Conservation (phyloP, 2,113 vertebrate species). For the Dasyprocta punctata region DNA sequence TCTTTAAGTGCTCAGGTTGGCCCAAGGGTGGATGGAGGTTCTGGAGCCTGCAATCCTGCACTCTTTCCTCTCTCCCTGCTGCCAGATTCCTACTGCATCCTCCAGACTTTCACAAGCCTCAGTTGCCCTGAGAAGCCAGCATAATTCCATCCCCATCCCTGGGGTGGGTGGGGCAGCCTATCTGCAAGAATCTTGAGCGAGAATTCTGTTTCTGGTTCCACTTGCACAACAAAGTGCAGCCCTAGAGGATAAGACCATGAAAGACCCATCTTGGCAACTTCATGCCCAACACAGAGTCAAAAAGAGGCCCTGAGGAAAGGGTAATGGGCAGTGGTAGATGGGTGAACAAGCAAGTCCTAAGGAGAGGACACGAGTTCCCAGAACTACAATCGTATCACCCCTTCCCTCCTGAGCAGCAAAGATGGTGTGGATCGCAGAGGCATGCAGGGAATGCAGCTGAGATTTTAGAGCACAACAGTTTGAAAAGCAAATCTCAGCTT, state of each 20-base stretch:
- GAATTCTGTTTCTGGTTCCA: background rate
- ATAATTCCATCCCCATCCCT: too few relatives aligned
- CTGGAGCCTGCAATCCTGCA: too few relatives aligned
- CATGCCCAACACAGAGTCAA: background rate
- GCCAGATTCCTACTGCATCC: background rate
- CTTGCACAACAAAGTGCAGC: background rate
- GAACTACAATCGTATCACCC: background rate
- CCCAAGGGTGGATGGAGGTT: fast-evolving
- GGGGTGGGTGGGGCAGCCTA: background rate
- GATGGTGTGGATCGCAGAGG: background rate
- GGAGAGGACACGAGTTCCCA: background rate
- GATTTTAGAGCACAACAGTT: background rate
- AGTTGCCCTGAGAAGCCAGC: background rate
- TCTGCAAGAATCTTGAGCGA: background rate
- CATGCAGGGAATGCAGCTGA: background rate
- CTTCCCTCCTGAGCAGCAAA: background rate
- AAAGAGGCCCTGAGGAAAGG: background rate
- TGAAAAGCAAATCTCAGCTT: background rate
- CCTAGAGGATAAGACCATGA: background rate
- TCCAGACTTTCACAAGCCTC: background rate
- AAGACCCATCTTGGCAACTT: background rate
- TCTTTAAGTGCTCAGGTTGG: background rate
- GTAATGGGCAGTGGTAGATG: background rate
- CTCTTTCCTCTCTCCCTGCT: background rate
- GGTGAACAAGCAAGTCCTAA: background rate